phyloP scores from a whole-genome alignment of 1,140 invertebrate species.

The Heliconius himera region DNA sequence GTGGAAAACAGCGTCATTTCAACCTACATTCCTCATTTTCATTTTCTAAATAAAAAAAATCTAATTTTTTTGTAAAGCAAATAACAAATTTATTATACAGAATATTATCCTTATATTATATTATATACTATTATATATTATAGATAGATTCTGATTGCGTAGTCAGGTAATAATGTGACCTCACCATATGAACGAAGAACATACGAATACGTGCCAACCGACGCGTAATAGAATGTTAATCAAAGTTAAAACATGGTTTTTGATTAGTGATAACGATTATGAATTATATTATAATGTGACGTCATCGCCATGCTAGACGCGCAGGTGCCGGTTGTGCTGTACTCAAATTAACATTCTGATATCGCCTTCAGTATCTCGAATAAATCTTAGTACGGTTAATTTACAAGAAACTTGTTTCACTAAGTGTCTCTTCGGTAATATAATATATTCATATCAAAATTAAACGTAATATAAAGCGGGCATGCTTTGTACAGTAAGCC shows the following conservation, averaged over 20 bases:
- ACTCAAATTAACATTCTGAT: constrained; percentile 24
- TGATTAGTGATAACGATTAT: constrained; percentile 41
- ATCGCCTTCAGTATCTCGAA: background rate
- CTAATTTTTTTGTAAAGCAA: too few relatives aligned
- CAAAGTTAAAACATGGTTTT: constrained; percentile 38
- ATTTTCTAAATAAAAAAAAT: too few relatives aligned
- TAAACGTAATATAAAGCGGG: background rate
- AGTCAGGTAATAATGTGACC: background rate
- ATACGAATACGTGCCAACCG: constrained; percentile 16
- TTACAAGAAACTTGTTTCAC: constrained; percentile 8
- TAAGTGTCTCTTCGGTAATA: background rate
- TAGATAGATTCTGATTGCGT: background rate
- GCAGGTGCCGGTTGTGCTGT: constrained; percentile 45
- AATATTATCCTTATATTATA: too few relatives aligned
- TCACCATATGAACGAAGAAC: constrained; percentile 17
- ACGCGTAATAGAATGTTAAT: constrained; percentile 39
- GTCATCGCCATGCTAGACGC: constrained; percentile 50
- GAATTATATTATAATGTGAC: constrained; percentile 47
- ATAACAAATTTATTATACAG: too few relatives aligned
- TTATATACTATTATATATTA: background rate
- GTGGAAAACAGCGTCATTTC: too few relatives aligned
- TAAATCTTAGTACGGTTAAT: constrained; percentile 15
- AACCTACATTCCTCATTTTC: too few relatives aligned
- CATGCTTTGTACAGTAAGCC: background rate
- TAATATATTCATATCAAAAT: background rate